phyloP scores from a whole-genome alignment of 2,797 vertebrate species.

The Danio albolineatus region DNA sequence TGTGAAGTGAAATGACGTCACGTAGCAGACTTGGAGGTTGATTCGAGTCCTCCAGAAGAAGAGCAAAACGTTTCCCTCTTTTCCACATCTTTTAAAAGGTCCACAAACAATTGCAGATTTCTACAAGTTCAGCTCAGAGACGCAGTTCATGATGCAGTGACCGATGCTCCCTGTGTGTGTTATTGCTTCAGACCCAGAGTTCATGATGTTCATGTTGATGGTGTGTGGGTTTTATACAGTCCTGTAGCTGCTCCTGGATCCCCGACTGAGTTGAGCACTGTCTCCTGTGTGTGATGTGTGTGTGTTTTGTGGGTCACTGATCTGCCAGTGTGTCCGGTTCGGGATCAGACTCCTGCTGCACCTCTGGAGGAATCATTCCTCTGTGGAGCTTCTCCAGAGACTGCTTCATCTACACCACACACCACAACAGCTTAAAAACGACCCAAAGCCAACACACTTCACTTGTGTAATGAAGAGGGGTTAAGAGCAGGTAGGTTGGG shows the following conservation, averaged over 20 bases:
- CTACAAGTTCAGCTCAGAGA: conserved; percentile 5
- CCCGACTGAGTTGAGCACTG: no score
- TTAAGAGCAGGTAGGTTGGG: no score
- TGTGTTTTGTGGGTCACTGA: conserved; percentile 49
- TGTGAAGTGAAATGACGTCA: not conserved
- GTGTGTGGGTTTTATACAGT: conserved; percentile 1
- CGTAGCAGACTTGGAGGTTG: not conserved
- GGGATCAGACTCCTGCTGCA: conserved; percentile 69
- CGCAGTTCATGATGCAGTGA: conserved; percentile 32
- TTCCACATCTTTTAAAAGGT: conserved; percentile 1
- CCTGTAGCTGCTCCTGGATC: conserved; percentile 13
- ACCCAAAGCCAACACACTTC: not conserved
- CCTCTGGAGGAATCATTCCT: conserved; percentile 82
- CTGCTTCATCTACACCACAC: conserved; percentile 84
- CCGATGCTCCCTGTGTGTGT: conserved; percentile 17
- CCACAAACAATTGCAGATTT: conserved; percentile 23
- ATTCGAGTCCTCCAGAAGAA: not conserved
- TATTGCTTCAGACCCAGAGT: conserved; percentile 49
- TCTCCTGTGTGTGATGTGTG: no score
- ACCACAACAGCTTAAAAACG: not conserved
- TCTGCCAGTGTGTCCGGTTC: conserved; percentile 64
- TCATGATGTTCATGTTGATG: not conserved
- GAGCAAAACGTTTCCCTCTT: not conserved
- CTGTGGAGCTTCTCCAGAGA: conserved; percentile 89
- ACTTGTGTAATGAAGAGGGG: no score